Evolutionary conservation across 2,888 invertebrate species (phyloP).

Genomic region (Sesia bembeciformis): DNA sequence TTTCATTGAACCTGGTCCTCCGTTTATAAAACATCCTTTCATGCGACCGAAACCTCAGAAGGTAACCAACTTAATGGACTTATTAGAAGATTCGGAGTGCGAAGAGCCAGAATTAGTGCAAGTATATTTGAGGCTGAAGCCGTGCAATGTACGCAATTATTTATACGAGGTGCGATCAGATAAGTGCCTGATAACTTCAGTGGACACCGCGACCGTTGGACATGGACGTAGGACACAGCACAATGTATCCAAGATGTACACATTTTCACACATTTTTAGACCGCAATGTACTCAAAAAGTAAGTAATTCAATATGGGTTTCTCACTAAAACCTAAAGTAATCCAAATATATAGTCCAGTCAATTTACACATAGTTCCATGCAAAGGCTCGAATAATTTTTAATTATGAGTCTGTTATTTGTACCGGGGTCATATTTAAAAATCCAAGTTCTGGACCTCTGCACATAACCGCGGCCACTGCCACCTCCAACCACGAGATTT

Average conservation of each 20-base stretch:
- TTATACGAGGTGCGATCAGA: conserved; percentile 53
- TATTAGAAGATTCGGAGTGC: conserved; percentile 49
- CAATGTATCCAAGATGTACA: conserved; percentile 63
- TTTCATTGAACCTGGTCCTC: conserved; percentile 61
- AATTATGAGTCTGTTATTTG: too few relatives aligned
- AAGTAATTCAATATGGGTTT: conserved; percentile 14
- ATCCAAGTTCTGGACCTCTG: too few relatives aligned
- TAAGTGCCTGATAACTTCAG: conserved; percentile 48
- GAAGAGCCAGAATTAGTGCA: conserved; percentile 60
- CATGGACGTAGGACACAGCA: conserved; percentile 58
- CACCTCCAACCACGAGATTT: too few relatives aligned
- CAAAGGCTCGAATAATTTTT: too few relatives aligned
- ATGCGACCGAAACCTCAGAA: conserved; percentile 60
- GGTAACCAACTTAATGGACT: conserved; percentile 51
- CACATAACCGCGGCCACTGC: too few relatives aligned
- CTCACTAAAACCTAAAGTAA: too few relatives aligned
- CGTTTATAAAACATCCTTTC: conserved; percentile 56
- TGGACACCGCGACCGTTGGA: conserved; percentile 49
- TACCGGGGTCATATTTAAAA: too few relatives aligned
- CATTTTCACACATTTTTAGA: conserved; percentile 59
- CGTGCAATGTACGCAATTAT: conserved; percentile 39
- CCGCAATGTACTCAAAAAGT: conserved; percentile 47
- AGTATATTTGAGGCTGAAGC: conserved; percentile 71
- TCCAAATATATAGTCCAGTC: too few relatives aligned
- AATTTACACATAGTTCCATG: too few relatives aligned